A percentile compares a stretch with the other conserved stretches of the same genome.
Conservation (phyloP, 2,113 vertebrate species). For the Nyctibius bracteatus region DNA sequence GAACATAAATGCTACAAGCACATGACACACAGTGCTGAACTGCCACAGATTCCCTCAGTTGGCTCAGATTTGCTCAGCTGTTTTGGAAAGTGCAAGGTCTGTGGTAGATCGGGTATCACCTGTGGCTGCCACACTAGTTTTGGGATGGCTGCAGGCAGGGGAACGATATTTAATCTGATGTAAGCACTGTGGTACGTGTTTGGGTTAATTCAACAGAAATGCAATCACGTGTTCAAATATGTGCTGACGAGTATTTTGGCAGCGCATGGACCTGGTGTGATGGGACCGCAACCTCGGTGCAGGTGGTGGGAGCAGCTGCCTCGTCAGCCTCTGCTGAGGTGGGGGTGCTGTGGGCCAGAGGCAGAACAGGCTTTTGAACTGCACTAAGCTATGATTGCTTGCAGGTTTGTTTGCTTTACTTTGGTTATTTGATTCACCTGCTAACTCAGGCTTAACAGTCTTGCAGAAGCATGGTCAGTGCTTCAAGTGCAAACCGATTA, state of each 20-base stretch:
- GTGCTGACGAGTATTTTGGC: neutral
- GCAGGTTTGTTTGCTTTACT: neutral
- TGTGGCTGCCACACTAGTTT: neutral
- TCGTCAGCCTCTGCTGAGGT: neutral
- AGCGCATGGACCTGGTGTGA: rapidly evolving
- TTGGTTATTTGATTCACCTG: neutral
- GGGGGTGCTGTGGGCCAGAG: neutral
- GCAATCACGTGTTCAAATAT: neutral
- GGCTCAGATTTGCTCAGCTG: neutral
- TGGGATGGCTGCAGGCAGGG: neutral
- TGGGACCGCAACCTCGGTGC: neutral
- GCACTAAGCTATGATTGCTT: rapidly evolving
- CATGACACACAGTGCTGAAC: neutral
- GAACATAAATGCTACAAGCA: neutral
- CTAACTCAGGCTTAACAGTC: neutral
- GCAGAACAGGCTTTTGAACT: neutral
- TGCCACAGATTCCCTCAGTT: neutral
- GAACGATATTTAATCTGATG: neutral
- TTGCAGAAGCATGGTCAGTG: neutral
- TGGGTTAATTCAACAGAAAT: neutral
- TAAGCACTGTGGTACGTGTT: neutral
- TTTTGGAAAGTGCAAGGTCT: neutral
- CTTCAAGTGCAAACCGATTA: neutral
- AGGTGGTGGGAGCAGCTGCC: neutral
- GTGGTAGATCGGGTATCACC: neutral